Percentiles rank a stretch among this genome's conserved stretches.
Conservation (phyloP, 2,888 invertebrate species). For the Gandaritis pyraliata region DNA sequence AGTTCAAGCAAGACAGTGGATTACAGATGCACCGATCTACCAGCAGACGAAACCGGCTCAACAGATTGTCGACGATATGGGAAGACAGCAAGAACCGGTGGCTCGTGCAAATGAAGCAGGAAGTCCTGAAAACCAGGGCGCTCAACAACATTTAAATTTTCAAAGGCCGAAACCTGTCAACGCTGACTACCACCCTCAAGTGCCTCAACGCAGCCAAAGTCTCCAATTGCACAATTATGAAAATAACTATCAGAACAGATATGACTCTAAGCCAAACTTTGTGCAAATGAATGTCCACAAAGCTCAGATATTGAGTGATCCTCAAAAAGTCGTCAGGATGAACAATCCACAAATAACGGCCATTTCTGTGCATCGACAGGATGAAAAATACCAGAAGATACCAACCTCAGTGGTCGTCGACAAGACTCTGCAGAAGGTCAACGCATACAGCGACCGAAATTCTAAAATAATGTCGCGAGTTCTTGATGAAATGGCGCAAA, state of each 20-base stretch:
- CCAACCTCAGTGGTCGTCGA: conserved; percentile 29
- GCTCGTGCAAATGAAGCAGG: conserved; percentile 10
- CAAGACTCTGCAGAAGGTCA: conserved; percentile 23
- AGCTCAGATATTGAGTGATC: conserved; percentile 45
- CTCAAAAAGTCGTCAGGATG: conserved; percentile 47
- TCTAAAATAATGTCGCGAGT: conserved; percentile 44
- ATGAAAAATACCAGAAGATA: conserved; percentile 43
- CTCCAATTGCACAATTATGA: conserved; percentile 11
- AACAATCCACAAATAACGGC: conserved; percentile 47
- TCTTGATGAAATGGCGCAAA: conserved; percentile 48
- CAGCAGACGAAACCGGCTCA: conserved; percentile 9
- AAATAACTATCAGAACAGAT: conserved; percentile 12
- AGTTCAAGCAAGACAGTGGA: conserved; percentile 12
- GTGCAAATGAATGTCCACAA: conserved; percentile 52
- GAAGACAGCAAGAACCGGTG: conserved; percentile 9
- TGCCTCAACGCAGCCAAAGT: conserved; percentile 9
- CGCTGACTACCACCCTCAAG: conserved; percentile 13
- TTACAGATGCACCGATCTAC: conserved; percentile 4
- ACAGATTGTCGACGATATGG: conserved; percentile 1
- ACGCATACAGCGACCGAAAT: conserved; percentile 41
- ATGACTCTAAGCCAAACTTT: conserved; percentile 42
- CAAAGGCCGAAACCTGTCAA: conserved; percentile 10
- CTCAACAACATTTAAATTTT: conserved; percentile 4
- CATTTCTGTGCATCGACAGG: conserved; percentile 28
- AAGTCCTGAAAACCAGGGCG: conserved; percentile 1